Evolutionary conservation across 1,140 invertebrate genomes (phyloP), one percentile per base, ranked within the genome.

Genomic region (Bactericera cockerelli): DNA sequence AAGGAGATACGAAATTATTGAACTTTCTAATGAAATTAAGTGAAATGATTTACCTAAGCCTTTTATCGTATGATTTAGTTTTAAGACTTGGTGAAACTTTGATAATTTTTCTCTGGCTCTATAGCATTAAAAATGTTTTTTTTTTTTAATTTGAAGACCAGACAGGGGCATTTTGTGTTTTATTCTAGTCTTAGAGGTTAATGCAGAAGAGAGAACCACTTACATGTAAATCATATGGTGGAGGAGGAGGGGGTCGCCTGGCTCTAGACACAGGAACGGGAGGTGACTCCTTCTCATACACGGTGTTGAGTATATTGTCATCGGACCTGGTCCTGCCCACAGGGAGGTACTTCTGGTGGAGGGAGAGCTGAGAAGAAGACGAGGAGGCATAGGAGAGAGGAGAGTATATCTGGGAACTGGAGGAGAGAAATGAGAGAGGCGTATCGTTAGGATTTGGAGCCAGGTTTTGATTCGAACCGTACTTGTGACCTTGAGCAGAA

Each of bases 241-340:
- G 83, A 1, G 86, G 85, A 6, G 84, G 85, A 1, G 85, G 82
- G 1, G 84, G 83, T 65, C 63, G 56, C 8, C 66, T 64, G 8
- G 61, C 58, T 16, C 26, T 54, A 57, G 49, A 60, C 14, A 53
- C 38, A 3, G 58, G 58, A 4, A 24, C 38, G 11, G 28, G 42
- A 2, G 39, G 56, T 16, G 56, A 53, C 16, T 39, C 57, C 22
- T 67, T 65, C 33, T 67, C 64, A 54, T 82, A 79, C 63, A 76
- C 79, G 57, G 75, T 76, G 62, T 83, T 85, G 60, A 88, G 70
- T 65, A 87, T 81, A 66, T 87, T 87, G 65, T 88, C 85, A 66
- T 88, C 83, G 56, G 84, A 86, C 67, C 80, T 78, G 13, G 84
- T 82, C 63, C 83, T 72, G 59, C 21, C 57, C 33, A 16, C 42